Conservation (phyloP, 2,797 vertebrate species). For the Trichosurus vulpecula region DNA sequence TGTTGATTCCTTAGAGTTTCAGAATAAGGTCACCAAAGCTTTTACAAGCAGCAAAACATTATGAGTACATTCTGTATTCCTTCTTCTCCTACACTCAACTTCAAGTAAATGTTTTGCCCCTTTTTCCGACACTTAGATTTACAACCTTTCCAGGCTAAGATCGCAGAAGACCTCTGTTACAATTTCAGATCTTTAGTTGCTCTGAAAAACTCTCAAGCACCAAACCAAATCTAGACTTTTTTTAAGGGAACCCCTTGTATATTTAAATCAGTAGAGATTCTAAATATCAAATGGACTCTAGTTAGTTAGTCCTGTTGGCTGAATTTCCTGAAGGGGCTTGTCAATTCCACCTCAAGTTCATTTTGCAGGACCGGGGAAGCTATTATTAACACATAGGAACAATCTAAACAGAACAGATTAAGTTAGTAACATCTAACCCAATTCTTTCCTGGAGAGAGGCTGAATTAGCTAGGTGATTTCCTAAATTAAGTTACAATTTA, state of each 20-base stretch:
- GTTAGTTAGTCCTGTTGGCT: background rate
- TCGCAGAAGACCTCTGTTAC: background rate
- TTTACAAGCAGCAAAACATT: slow-evolving; percentile 32
- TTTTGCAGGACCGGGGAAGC: slow-evolving; percentile 38
- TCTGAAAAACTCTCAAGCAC: background rate
- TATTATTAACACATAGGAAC: slow-evolving; percentile 63
- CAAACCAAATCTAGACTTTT: background rate
- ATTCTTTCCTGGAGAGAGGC: slow-evolving; percentile 45
- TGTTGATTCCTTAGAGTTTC: slow-evolving; percentile 22
- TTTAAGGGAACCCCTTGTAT: background rate
- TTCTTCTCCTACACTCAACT: slow-evolving; percentile 25
- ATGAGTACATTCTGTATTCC: background rate
- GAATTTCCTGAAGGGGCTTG: slow-evolving; percentile 32
- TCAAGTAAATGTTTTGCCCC: background rate
- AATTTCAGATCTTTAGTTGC: slow-evolving; percentile 31
- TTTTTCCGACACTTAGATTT: background rate
- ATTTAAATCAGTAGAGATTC: background rate
- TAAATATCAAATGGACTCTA: slow-evolving; percentile 31
- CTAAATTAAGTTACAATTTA: slow-evolving; percentile 74
- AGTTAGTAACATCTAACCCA: slow-evolving; percentile 66
- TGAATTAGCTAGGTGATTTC: slow-evolving; percentile 64
- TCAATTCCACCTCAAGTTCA: slow-evolving; percentile 35
- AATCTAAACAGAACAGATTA: slow-evolving; percentile 64
- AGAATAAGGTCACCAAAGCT: slow-evolving; percentile 25
- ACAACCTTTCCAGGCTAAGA: background rate